Evolutionary conservation across 2,888 invertebrate species (phyloP).

Genomic region (Clivina fossor): DNA sequence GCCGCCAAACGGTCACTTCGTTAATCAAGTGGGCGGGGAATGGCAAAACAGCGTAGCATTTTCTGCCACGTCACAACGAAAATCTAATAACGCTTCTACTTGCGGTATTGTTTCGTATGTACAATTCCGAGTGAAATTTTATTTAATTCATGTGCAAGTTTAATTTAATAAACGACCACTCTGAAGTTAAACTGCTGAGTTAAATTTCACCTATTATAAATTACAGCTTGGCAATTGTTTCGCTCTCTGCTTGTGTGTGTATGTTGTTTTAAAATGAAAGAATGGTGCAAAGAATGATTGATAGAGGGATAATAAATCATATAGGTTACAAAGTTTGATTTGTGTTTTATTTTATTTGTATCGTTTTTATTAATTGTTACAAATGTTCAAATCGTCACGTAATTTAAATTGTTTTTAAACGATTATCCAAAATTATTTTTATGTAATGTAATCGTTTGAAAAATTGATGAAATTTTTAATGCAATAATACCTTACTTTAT

Average conservation of each 20-base stretch:
- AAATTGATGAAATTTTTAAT: too few relatives aligned
- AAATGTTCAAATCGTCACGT: too few relatives aligned
- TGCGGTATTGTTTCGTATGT: slow-evolving; percentile 15
- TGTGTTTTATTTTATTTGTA: too few relatives aligned
- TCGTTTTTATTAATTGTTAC: too few relatives aligned
- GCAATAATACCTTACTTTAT: too few relatives aligned
- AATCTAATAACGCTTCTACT: slow-evolving; percentile 21
- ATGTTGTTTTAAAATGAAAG: background rate
- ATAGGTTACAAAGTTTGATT: too few relatives aligned
- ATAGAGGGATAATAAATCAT: too few relatives aligned
- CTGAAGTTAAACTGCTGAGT: too few relatives aligned
- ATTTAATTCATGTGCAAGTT: slow-evolving; percentile 12
- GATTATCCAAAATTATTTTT: too few relatives aligned
- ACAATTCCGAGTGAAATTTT: slow-evolving; percentile 15
- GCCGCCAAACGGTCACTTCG: slow-evolving; percentile 14
- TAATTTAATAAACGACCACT: background rate
- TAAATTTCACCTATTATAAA: too few relatives aligned
- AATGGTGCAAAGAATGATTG: background rate
- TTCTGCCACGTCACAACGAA: background rate
- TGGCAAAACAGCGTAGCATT: slow-evolving; percentile 11
- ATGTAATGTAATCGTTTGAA: too few relatives aligned
- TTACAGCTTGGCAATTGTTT: background rate
- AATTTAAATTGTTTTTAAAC: too few relatives aligned
- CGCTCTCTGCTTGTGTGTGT: background rate
- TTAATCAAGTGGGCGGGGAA: slow-evolving; percentile 23